Evolutionary conservation across 30 jellyfish, hydroid and myxozoan species (phyloP), one percentile per base, ranked within the genome.

Genomic region (Euphysa ruthae): DNA sequence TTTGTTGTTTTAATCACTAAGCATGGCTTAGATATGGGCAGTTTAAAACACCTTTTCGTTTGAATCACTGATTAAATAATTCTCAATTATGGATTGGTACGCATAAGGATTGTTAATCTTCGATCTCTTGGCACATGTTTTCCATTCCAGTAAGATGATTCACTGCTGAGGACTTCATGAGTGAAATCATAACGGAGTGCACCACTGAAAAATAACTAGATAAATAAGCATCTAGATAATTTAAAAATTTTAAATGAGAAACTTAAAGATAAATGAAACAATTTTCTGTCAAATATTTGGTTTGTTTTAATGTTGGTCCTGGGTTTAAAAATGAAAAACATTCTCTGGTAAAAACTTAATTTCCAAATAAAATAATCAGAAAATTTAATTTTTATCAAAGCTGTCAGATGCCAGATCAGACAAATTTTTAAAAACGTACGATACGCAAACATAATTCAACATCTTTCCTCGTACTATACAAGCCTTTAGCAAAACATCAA

Each of bases 151-250:
- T 46, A 58, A 0, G 97, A 88, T 12, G 22, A 56, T 26, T 81
- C 83, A 13, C 75, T 79, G 20, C 82, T 46, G 23, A 88, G 83
- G 52, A 88, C 30, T 61, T 88, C 97, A 70, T 88, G 97, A 6
- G 91, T 77, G 70, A 80, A 71, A 21, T 70, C 81, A 64, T 66
- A 88, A 12, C 97, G 77, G 13, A 75, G 89, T 18, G 35, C 24
- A 64, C 72, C 83, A 55, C 96, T 85, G 1, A 63, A 58, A 58
- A 14, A 24, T 46, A 38, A 38, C 12, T n/a, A n/a, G n/a, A n/a
- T n/a, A n/a, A n/a, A n/a, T 8, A 38, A 38, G n/a, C 52, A 38
- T 8, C 52, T n/a, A 38, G 12, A 12, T 8, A 8, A 38, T 38
- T 38, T 38, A n/a, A 38, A 38, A 38, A 38, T 38, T 8, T 38